Base-by-base conservation (phyloP, 1,140 invertebrate species). In the Anastrepha ludens region DNA sequence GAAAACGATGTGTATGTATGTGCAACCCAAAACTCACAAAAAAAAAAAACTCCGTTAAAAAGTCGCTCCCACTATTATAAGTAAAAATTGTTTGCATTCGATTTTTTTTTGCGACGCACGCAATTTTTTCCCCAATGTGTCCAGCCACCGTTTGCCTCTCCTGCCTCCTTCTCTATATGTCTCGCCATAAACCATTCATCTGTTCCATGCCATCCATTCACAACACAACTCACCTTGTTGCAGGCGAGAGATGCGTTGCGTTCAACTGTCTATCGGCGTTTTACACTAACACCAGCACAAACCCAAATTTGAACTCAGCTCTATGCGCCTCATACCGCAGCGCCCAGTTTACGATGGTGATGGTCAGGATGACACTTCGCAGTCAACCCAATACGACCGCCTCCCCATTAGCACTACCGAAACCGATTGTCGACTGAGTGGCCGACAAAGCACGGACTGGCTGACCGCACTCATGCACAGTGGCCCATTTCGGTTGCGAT, bases 1-100 rank as follows among this genome's bases (percentile, higher is more conserved):
- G 89, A 87, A 29, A 90, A 88, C 90, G 90, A 91, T 90, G 91
- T 90, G 88, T 89, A 91, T 89, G 89, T 29, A 29, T 29, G 29
- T 29, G 90, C 91, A 90, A 88, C 88, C 88, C 15, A 62, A 60
- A 86, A 86, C 59, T 60, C 29, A 60, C 58, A 85, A 64, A 44
- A 62, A 41, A 41, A 17, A 44, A 86, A 90, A 90, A 87, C 47
- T 67, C 13, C 11, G 5, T 44, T 41, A 81, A 81, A 81, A 81
- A 81, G n/a, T 81, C 74, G 47, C 74, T 29, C 29, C n/a, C 44
- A 81, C 74, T 55, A 55, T 17, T 8, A 90, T 55, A 86, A 89
- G 86, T 87, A 89, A 81, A 88, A 89, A 62, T 88, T 86, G n/a
- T 86, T 44, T 86, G 60, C 59, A 62, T 86, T 86, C 85, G 41